Evolutionary conservation across 2,113 vertebrate genomes (phyloP), one percentile per base, ranked within the genome.

Genomic region (Fregetta grallaria): DNA sequence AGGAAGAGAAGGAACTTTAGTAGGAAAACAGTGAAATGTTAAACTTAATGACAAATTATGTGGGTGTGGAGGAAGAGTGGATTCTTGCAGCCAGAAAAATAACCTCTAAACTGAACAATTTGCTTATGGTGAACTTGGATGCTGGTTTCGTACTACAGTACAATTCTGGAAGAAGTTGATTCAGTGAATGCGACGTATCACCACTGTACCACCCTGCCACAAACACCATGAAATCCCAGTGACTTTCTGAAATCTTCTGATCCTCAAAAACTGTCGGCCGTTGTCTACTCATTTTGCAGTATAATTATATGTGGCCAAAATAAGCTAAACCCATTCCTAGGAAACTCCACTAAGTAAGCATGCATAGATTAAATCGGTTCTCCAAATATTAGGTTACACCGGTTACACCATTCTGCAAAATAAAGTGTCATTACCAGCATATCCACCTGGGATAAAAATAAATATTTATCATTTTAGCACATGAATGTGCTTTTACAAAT

Each of bases 121-220:
- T 65, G 16, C 23, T 70, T 16, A 23, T 13, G 10, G 10, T 47
- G 44, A 85, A 52, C 25, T 62, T 42, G 16, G 16, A 42, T 67
- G 47, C 7, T 34, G 47, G 15, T 71, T 65, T 55, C 22, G 32
- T 55, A 40, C 49, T 8, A 26, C 21, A 15, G 87, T 23, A 76
- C 27, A 23, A 10, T 18, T 66, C 53, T 30, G 52, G 47, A 52
- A 62, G 68, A 82, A 74, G n/a, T 4, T 18, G 13, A 30, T 34
- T 71, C 2, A 4, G 8, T 22, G 3, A 12, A 36, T 3, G 23
- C 15, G n/a, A 50, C 1, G 0, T 22, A 30, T 11, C 44, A 80
- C 20, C 49, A 7, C 7, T 12, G 15, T 10, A 52, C 10, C 29
- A 27, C 23, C 36, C 22, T 42, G 29, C 34, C 42, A 50, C 4